Conservation (phyloP, 2,797 vertebrate species). For the Rhinatrema bivittatum region DNA sequence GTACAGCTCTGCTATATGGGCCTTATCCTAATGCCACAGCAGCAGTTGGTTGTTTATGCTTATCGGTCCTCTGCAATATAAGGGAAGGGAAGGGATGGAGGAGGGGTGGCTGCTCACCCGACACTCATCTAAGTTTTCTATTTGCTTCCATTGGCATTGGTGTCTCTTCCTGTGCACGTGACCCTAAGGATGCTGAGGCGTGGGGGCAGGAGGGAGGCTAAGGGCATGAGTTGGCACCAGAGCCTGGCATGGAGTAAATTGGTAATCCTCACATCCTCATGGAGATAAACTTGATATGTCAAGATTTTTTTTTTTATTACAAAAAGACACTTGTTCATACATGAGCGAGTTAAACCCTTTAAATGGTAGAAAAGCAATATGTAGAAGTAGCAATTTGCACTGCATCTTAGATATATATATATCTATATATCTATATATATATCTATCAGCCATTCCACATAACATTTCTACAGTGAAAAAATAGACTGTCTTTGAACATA, state of each 20-base stretch:
- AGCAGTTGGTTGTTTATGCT: too few species aligned
- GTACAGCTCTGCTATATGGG: too few species aligned
- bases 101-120: too few species aligned
- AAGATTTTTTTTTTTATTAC: conserved; percentile 31
- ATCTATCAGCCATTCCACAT: conserved; percentile 64
- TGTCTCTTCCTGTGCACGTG: background rate
- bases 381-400: conserved; percentile 30
- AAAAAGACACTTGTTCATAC: conserved; percentile 12
- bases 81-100: too few species aligned
- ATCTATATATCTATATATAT: too few species aligned
- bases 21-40: too few species aligned
- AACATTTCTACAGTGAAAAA: conserved; percentile 90
- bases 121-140: too few species aligned
- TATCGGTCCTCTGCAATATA: too few species aligned
- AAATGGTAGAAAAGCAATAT: conserved; percentile 49
- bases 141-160: too few species aligned
- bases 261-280: background rate
- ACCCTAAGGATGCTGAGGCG: fast-evolving
- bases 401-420: too few species aligned
- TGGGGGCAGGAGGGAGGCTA: background rate
- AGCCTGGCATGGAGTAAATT: fast-evolving
- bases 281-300: conserved; percentile 33
- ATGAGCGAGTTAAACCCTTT: conserved; percentile 32
- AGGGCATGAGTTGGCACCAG: background rate
- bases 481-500: conserved; percentile 91